Percentiles rank a stretch among this genome's conserved stretches.
phyloP scores from a whole-genome alignment of 2,113 vertebrate species.

The Strix aluco region DNA sequence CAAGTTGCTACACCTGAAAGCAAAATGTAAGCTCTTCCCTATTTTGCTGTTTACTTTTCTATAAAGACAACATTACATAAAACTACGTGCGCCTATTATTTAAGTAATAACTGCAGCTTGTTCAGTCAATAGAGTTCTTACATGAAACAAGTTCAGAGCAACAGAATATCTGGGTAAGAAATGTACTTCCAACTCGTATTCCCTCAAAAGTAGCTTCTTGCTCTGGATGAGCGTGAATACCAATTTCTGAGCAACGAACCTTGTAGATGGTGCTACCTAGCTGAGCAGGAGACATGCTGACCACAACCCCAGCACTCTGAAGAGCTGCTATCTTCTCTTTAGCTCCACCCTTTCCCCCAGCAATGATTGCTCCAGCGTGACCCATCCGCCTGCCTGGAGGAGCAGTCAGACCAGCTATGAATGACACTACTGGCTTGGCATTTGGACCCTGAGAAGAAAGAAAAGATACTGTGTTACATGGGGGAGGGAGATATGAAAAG shows the following conservation, averaged over 20 bases:
- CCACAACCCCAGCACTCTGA: slow-evolving; percentile 90
- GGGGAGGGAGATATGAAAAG: background rate
- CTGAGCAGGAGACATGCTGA: slow-evolving; percentile 98
- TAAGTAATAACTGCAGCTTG: background rate
- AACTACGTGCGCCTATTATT: background rate
- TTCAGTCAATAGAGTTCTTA: background rate
- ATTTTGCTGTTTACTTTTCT: background rate
- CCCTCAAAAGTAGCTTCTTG: background rate
- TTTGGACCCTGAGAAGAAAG: slow-evolving; percentile 81
- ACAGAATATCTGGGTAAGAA: background rate
- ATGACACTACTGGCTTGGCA: slow-evolving; percentile 95
- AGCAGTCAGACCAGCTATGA: slow-evolving; percentile 96
- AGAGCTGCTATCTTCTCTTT: slow-evolving; percentile 98
- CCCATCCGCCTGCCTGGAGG: slow-evolving; percentile 96
- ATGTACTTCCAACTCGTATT: rapidly evolving
- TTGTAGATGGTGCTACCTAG: slow-evolving; percentile 96
- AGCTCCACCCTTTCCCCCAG: slow-evolving; percentile 95
- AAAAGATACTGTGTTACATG: rapidly evolving
- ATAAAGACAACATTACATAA: background rate
- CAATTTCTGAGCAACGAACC: slow-evolving; percentile 67
- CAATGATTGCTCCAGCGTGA: slow-evolving; percentile 96
- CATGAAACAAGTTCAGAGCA: background rate
- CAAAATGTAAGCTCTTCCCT: background rate
- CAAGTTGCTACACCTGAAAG: background rate
- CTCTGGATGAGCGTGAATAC: rapidly evolving